Conservation (phyloP, 2,797 vertebrate genomes). For the Poecilia picta region DNA sequence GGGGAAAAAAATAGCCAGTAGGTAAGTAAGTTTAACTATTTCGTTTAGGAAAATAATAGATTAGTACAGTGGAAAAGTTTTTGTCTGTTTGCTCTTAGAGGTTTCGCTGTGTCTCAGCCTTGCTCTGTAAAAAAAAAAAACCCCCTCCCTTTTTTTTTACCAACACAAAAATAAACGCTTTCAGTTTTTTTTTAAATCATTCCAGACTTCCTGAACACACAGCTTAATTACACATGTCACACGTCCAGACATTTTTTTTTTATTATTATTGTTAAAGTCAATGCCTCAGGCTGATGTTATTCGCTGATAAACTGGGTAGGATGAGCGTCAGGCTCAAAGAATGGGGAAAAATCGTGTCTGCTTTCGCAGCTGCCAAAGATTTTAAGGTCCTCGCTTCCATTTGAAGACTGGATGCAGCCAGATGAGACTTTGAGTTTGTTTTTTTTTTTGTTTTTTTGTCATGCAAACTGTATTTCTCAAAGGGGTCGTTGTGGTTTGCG, state of each 20-base stretch:
- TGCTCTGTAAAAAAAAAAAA: conserved; percentile 17
- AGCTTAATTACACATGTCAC: not conserved
- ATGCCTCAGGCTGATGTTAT: conserved; percentile 5
- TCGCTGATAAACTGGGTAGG: conserved; percentile 17
- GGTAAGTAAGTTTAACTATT: conserved; percentile 72
- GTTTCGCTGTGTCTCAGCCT: conserved; percentile 39
- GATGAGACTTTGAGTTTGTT: conserved; percentile 67
- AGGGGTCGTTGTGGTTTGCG: conserved; percentile 70
- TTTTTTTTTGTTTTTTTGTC: conserved; percentile 66
- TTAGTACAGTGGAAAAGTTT: conserved; percentile 56
- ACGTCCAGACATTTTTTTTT: not conserved
- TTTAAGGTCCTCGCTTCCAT: conserved; percentile 18
- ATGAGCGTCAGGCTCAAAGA: conserved; percentile 7
- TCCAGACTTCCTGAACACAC: not conserved
- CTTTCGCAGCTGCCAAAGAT: not conserved
- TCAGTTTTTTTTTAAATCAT: not conserved
- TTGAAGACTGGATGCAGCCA: conserved; percentile 41
- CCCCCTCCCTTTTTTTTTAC: not conserved
- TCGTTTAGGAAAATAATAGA: not conserved
- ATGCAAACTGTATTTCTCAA: conserved; percentile 66
- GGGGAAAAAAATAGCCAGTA: conserved; percentile 9
- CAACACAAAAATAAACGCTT: not conserved
- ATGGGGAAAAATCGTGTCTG: not conserved
- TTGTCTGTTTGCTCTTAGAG: conserved; percentile 20
- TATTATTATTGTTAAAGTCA: not conserved